Percentiles rank a stretch among this genome's conserved stretches.
phyloP scores from a whole-genome alignment of 2,888 invertebrate genomes.

The Sinopyrophorus schimmeli region DNA sequence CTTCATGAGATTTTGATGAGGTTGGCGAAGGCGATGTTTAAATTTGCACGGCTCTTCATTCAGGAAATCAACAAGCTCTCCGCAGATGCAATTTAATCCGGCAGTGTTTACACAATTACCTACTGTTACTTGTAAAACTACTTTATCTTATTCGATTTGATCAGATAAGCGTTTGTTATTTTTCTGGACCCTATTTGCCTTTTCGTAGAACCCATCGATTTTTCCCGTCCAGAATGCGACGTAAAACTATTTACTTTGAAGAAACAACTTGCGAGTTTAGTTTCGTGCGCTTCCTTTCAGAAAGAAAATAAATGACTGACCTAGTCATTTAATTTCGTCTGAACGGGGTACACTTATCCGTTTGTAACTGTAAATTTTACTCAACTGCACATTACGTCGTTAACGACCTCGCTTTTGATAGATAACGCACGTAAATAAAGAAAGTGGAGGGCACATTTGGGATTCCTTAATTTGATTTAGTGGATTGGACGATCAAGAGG shows the following conservation, averaged over 20 bases:
- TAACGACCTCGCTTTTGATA: conserved; percentile 18
- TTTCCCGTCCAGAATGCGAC: conserved; percentile 11
- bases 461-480: conserved; percentile 25
- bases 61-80: conserved; percentile 22
- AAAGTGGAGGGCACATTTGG: too few relatives aligned
- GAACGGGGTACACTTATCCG: conserved; percentile 1
- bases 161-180: conserved; percentile 16
- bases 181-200: conserved; percentile 12
- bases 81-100: conserved; percentile 18
- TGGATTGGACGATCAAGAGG: conserved; percentile 13
- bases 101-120: conserved; percentile 22
- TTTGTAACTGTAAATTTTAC: conserved; percentile 14
- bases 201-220: conserved; percentile 9
- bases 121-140: conserved; percentile 18
- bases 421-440: conserved; percentile 21
- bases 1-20: conserved; percentile 28
- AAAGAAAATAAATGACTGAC: conserved; percentile 18
- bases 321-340: conserved; percentile 20
- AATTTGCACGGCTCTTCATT: conserved; percentile 15
- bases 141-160: conserved; percentile 17
- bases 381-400: conserved; percentile 13
- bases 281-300: conserved; percentile 15
- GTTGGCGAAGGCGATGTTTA: conserved; percentile 14
- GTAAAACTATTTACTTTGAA: conserved; percentile 15
- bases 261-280: conserved; percentile 15